phyloP scores from a whole-genome alignment of 2,888 invertebrate genomes.

The Endotricha flammealis region DNA sequence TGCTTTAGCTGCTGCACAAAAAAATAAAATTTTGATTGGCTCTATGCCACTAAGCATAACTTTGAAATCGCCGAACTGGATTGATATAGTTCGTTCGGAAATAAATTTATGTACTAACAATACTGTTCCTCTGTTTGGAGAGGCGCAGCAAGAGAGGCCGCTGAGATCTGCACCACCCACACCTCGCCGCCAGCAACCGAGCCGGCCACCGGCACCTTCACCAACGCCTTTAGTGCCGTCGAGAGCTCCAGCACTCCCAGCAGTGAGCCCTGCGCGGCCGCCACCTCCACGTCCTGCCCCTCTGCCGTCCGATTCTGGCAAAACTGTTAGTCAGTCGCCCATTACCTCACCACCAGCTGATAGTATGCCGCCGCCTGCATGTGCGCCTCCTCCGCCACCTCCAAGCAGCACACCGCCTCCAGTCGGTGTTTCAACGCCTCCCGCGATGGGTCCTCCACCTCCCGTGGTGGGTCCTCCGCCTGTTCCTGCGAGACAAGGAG shows the following conservation, averaged over 20 bases:
- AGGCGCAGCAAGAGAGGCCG: conserved; percentile 52
- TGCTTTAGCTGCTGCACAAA: conserved; percentile 85
- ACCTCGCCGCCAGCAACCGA: conserved; percentile 72
- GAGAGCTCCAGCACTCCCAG: conserved; percentile 64
- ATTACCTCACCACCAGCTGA: conserved; percentile 73
- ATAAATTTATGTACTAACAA: conserved; percentile 90
- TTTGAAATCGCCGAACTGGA: conserved; percentile 92
- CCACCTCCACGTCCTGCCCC: conserved; percentile 80
- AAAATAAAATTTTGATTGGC: conserved; percentile 79
- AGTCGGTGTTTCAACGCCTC: conserved; percentile 53
- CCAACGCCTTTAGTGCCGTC: conserved; percentile 65
- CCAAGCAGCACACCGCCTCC: conserved; percentile 53
- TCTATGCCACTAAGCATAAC: conserved; percentile 83
- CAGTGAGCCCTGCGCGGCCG: conserved; percentile 71
- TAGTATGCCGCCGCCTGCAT: conserved; percentile 80
- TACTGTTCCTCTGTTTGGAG: conserved; percentile 85
- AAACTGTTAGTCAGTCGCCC: conserved; percentile 49
- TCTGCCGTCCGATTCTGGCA: conserved; percentile 69
- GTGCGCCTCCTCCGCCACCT: conserved; percentile 77
- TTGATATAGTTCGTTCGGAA: conserved; percentile 88
- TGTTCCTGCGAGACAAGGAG: conserved; percentile 77
- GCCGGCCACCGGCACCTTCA: conserved; percentile 81
- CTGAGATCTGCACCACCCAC: conserved; percentile 66
- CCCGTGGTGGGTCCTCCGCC: conserved; percentile 23
- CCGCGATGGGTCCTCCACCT: conserved; percentile 20